phyloP scores from a whole-genome alignment of 2,113 vertebrate genomes.

The Coracopsis vasa region DNA sequence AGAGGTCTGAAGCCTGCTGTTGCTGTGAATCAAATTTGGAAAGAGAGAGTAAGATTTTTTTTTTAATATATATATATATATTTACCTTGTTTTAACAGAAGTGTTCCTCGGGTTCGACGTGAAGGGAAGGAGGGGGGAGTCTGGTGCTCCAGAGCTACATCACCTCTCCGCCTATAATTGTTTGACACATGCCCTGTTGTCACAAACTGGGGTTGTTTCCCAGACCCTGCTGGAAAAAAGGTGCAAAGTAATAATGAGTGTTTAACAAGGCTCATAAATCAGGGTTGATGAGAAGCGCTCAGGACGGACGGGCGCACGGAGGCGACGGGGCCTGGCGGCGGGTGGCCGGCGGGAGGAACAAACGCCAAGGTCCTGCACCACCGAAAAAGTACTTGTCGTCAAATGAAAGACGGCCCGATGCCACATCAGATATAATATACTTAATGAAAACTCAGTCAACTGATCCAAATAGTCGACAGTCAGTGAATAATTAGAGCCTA shows the following conservation, averaged over 20 bases:
- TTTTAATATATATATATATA: background rate
- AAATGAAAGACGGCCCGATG: background rate
- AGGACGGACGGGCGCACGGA: background rate
- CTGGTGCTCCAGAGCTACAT: background rate
- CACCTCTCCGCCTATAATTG: constrained; percentile 33
- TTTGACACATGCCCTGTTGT: constrained; percentile 54
- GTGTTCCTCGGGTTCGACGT: background rate
- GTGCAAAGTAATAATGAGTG: constrained; percentile 76
- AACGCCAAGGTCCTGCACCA: background rate
- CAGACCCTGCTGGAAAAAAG: constrained; percentile 60
- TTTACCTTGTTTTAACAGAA: background rate
- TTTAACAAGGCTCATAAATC: constrained; percentile 87
- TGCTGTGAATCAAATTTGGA: background rate
- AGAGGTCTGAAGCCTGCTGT: background rate
- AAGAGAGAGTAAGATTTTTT: background rate
- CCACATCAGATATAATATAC: background rate
- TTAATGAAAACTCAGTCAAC: constrained; percentile 22
- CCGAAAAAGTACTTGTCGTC: background rate
- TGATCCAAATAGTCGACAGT: background rate
- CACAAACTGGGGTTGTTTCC: constrained; percentile 54
- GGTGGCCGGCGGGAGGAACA: background rate
- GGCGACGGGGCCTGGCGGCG: background rate
- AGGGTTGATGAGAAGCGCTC: constrained; percentile 64
- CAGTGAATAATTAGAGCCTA: background rate
- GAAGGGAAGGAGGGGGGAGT: background rate